A percentile compares a stretch with the other conserved stretches of the same genome.
phyloP scores from a whole-genome alignment of 2,113 vertebrate genomes.

The Piprites chloris region DNA sequence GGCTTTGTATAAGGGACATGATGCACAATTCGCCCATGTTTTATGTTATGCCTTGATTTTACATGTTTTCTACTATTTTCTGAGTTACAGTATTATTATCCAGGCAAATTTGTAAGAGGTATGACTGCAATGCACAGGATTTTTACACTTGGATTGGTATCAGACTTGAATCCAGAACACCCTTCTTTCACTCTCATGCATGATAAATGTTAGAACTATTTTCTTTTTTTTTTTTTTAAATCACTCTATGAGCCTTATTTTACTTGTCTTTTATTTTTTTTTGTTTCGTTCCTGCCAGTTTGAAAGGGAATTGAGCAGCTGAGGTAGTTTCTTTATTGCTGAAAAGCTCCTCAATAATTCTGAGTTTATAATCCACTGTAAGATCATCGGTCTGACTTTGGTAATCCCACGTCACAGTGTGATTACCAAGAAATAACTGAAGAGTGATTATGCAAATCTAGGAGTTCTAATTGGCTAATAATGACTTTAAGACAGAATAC shows the following conservation, averaged over 20 bases:
- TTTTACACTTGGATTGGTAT: neutral
- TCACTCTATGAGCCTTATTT: neutral
- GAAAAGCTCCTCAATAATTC: conserved; percentile 8
- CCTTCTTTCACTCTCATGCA: neutral
- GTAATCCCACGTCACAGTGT: conserved; percentile 4
- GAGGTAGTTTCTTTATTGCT: neutral
- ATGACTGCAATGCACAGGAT: neutral
- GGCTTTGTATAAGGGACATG: neutral
- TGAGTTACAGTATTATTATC: neutral
- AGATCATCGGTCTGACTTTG: neutral
- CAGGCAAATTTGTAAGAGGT: neutral
- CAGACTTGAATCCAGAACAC: neutral
- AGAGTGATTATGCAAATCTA: conserved; percentile 54
- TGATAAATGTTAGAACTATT: neutral
- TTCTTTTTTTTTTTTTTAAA: neutral
- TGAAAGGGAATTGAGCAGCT: neutral
- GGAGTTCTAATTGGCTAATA: conserved; percentile 60
- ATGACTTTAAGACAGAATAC: conserved; percentile 47
- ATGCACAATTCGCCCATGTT: neutral
- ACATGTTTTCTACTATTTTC: neutral
- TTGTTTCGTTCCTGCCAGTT: neutral
- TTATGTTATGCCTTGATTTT: neutral
- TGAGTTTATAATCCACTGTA: conserved; percentile 5
- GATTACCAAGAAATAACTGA: conserved; percentile 53
- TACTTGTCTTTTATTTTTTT: neutral